Conservation (phyloP, 2,888 invertebrate species). For the Gasteruption jaculator region DNA sequence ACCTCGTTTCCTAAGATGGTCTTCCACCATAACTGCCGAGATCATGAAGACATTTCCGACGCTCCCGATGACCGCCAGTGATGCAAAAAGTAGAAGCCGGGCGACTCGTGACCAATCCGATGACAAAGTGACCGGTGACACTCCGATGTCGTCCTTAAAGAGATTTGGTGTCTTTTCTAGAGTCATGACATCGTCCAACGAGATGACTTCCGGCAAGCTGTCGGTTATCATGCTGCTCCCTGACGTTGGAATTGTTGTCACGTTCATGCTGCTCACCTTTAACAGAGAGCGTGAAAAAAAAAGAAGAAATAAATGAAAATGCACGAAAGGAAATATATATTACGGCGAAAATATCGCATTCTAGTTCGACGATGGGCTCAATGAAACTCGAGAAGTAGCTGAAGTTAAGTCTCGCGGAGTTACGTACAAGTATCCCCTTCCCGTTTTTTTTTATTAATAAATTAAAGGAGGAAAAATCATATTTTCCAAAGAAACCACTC, state of each 20-base stretch:
- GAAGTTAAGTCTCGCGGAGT: no score
- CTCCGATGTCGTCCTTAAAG: slow-evolving; percentile 43
- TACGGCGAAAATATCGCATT: no score
- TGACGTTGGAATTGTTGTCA: slow-evolving; percentile 21
- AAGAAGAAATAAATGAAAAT: neutral
- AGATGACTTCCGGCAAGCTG: slow-evolving; percentile 32
- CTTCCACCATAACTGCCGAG: slow-evolving; percentile 69
- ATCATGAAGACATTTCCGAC: slow-evolving; percentile 75
- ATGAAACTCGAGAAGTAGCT: no score
- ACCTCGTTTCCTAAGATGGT: slow-evolving; percentile 67
- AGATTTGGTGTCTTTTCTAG: slow-evolving; percentile 30
- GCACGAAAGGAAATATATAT: no score
- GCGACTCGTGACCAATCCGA: slow-evolving; percentile 67
- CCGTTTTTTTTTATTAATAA: no score
- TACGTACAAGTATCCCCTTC: no score
- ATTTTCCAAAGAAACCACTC: no score
- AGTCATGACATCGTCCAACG: slow-evolving; percentile 30
- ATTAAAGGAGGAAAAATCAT: no score
- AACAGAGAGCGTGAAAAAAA: neutral
- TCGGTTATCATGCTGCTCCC: slow-evolving; percentile 24
- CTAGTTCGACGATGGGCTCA: no score
- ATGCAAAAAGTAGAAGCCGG: slow-evolving; percentile 61
- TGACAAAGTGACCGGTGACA: slow-evolving; percentile 65
- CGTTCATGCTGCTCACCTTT: slow-evolving; percentile 16
- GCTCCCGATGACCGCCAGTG: slow-evolving; percentile 63